phyloP scores from a whole-genome alignment of 1,140 invertebrate genomes.

The Drosophila sturtevanti region DNA sequence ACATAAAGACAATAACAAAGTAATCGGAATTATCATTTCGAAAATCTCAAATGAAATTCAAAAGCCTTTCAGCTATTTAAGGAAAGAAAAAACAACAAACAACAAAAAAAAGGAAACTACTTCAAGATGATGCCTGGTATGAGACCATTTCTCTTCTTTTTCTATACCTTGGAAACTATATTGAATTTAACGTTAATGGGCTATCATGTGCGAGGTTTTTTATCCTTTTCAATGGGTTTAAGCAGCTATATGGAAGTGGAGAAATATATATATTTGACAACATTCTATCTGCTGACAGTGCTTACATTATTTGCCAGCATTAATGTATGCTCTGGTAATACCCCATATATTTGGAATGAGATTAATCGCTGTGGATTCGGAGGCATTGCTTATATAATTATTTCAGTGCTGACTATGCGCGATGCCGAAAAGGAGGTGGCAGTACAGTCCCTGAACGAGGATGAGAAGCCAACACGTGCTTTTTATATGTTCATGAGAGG shows the following conservation, averaged over 20 bases:
- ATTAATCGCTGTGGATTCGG: constrained; percentile 12
- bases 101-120: neutral
- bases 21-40: too few relatives aligned
- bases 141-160: constrained; percentile 20
- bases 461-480: neutral
- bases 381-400: neutral
- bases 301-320: constrained; percentile 34
- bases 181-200: constrained; percentile 19
- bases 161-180: constrained; percentile 24
- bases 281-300: constrained; percentile 24
- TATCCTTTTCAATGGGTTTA: neutral
- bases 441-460: neutral
- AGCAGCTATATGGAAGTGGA: neutral
- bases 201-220: constrained; percentile 27
- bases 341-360: constrained; percentile 15
- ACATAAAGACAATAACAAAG: too few relatives aligned
- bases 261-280: constrained; percentile 9
- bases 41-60: neutral
- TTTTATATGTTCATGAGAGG: constrained; percentile 13
- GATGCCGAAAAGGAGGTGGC: constrained; percentile 18
- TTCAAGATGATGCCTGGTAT: constrained; percentile 9
- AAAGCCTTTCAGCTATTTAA: neutral
- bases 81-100: neutral
- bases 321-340: constrained; percentile 24
- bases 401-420: constrained; percentile 24